Evolutionary conservation across 2,888 invertebrate genomes (phyloP).

Genomic region (Philhelius pedissequus): DNA sequence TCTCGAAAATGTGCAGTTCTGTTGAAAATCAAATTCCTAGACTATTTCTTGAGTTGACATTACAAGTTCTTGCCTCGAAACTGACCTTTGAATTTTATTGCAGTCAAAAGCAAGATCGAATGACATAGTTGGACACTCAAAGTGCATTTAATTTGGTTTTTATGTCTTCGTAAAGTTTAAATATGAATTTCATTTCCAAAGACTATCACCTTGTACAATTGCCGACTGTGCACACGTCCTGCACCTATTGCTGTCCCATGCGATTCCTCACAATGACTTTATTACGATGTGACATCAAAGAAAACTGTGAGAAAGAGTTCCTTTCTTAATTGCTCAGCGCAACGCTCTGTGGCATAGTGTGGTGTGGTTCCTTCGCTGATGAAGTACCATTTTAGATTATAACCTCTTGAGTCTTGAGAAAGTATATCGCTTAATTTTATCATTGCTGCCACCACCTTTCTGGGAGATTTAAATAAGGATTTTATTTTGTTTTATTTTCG

Average conservation of each 20-base stretch:
- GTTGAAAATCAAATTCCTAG: no score
- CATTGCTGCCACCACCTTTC: conserved; percentile 52
- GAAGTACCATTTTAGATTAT: conserved; percentile 55
- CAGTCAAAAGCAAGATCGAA: not conserved
- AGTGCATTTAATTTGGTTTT: conserved; percentile 5
- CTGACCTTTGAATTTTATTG: not conserved
- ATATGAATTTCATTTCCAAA: conserved; percentile 58
- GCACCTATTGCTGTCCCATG: conserved; percentile 38
- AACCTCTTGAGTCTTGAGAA: conserved; percentile 49
- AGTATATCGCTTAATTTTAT: conserved; percentile 61
- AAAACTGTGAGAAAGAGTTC: conserved; percentile 63
- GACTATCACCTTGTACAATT: conserved; percentile 50
- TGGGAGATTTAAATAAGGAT: conserved; percentile 49
- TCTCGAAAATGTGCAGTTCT: no score
- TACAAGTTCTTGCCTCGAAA: not conserved
- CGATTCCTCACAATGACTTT: conserved; percentile 55
- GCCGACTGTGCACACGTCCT: conserved; percentile 52
- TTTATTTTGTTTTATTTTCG: conserved; percentile 11
- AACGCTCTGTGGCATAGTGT: not conserved
- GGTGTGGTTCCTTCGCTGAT: conserved; percentile 5
- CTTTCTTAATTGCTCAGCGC: conserved; percentile 51
- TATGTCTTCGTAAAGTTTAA: conserved; percentile 55
- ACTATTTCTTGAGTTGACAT: no score
- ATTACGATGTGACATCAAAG: conserved; percentile 67
- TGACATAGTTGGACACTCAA: not conserved